Conservation (phyloP, 2,888 invertebrate genomes). For the Uloborus plumipes region DNA sequence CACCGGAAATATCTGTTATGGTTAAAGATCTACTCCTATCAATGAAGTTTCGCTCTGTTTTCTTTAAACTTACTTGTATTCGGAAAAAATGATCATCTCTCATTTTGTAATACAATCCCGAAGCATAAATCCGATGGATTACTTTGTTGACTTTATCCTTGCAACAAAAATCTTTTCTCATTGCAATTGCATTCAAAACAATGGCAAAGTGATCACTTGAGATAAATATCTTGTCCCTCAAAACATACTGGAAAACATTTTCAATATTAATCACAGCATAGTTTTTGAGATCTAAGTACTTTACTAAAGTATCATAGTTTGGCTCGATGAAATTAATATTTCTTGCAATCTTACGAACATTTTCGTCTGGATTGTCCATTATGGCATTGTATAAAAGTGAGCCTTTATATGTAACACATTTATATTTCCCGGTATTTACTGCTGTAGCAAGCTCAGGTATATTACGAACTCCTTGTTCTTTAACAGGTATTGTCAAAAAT, state of each 20-base stretch:
- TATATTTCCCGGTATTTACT: constrained; percentile 11
- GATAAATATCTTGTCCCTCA: background rate
- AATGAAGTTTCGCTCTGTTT: too few species aligned
- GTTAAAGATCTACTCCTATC: constrained; percentile 6
- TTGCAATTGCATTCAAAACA: constrained; percentile 6
- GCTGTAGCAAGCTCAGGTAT: constrained; percentile 18
- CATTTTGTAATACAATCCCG: constrained; percentile 28
- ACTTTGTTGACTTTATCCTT: background rate
- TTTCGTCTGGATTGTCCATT: too few species aligned
- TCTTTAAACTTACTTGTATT: too few species aligned
- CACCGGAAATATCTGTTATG: constrained; percentile 19
- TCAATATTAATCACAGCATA: too few species aligned
- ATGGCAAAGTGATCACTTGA: constrained; percentile 22
- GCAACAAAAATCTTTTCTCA: constrained; percentile 28
- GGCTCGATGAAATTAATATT: constrained; percentile 5
- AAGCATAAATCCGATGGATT: constrained; percentile 6
- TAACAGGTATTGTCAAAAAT: constrained; percentile 16
- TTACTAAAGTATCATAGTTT: background rate
- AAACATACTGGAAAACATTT: too few species aligned
- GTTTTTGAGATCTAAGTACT: too few species aligned
- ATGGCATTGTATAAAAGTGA: background rate
- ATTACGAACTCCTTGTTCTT: constrained; percentile 2
- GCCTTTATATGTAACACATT: constrained; percentile 11
- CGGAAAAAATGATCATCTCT: constrained; percentile 22
- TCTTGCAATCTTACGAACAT: constrained; percentile 8